Base-by-base conservation (phyloP, 2,888 invertebrate species). In the Mesorhabditis belari region DNA sequence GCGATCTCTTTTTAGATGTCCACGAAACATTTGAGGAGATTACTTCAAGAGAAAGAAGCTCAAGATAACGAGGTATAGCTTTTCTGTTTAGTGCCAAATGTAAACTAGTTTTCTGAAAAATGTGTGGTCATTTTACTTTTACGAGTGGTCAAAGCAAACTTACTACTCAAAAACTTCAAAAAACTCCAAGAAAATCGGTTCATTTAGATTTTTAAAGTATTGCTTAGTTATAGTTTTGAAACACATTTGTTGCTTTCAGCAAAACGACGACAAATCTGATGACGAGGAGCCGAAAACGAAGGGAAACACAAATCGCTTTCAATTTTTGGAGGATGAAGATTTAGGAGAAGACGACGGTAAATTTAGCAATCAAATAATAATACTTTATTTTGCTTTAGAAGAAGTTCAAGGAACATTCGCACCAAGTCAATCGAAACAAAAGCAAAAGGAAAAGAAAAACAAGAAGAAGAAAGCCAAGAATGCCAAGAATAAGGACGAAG, bases 1-100 rank as follows among this genome's bases (percentile, higher is more conserved):
- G n/a, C 44, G n/a, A 35, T 6, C 28, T 52, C 26, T 49, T n/a
- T 49, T 21, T 21, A 57, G 60, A 74, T 75, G 75, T 76, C 75
- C 1, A 69, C 69, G 56, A 74, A 73, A 50, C 74, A 76, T 62
- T 60, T 74, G 19, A 65, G 70, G 6, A 64, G 70, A 21, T 53
- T 71, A 17, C 61, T 69, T 44, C 57, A 69, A 50, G 69, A 69
- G 44, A 57, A 57, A 29, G 52, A 61, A 35, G 60, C 25, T 6
- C 27, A 57, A 5, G 28, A 63, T 61, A 44, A 65, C 60, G 25
- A 29, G 28, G 6, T 52, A 12, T 57, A n/a, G n/a, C n/a, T n/a
- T n/a, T n/a, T n/a, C n/a, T n/a, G n/a, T n/a, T n/a, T n/a, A n/a
- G n/a, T n/a, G n/a, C n/a, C n/a, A n/a, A n/a, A n/a, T n/a, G n/a